A percentile compares a stretch with the other conserved stretches of the same genome.
Conservation (phyloP, 1,140 invertebrate genomes). For the Heliconius hermathena region DNA sequence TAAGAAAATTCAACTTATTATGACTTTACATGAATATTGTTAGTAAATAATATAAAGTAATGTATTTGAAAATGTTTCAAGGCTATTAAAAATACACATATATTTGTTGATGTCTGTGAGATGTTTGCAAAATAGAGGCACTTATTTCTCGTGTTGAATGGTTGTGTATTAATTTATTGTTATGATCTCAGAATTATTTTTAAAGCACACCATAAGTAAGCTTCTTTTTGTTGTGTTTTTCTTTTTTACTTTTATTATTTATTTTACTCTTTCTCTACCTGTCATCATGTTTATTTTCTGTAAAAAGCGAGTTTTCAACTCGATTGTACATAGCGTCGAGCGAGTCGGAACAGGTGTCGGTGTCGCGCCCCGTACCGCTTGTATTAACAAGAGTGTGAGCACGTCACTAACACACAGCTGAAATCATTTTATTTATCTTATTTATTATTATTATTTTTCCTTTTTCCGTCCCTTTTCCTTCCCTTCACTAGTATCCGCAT, state of each 20-base stretch:
- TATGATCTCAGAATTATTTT: not conserved
- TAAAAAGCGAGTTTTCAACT: not conserved
- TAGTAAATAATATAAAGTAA: too few relatives aligned
- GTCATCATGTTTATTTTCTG: not conserved
- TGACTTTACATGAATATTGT: too few relatives aligned
- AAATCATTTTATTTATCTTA: slow-evolving; percentile 49
- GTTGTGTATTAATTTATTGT: not conserved
- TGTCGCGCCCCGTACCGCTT: slow-evolving; percentile 41
- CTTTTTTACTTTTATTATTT: not conserved
- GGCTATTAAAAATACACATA: too few relatives aligned
- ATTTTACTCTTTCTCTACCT: not conserved
- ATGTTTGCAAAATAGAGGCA: too few relatives aligned
- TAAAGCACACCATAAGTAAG: too few relatives aligned
- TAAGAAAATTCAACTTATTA: too few relatives aligned
- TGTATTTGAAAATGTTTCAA: too few relatives aligned
- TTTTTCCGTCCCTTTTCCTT: slow-evolving; percentile 35
- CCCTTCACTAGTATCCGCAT: slow-evolving; percentile 50
- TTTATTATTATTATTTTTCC: slow-evolving; percentile 48
- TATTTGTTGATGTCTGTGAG: too few relatives aligned
- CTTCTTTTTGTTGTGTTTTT: not conserved
- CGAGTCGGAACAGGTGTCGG: not conserved
- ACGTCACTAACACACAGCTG: slow-evolving; percentile 54
- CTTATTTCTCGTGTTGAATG: too few relatives aligned
- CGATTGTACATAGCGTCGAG: not conserved
- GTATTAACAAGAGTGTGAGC: slow-evolving; percentile 44